Evolutionary conservation across 2,888 invertebrate genomes (phyloP), one percentile per base, ranked within the genome.

Genomic region (Watsonalla binaria): DNA sequence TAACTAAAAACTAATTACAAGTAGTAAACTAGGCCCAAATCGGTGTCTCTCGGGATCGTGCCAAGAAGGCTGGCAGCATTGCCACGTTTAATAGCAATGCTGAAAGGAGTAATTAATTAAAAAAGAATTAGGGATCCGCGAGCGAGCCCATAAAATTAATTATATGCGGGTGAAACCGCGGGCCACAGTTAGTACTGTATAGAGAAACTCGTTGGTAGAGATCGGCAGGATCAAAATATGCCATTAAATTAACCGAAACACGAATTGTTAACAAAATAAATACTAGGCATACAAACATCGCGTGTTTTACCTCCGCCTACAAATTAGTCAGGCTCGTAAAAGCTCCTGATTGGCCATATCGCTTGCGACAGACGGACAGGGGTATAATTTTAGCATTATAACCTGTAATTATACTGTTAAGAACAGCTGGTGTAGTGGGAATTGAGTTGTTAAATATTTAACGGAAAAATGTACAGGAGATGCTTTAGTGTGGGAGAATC

Each of bases 181-280:
- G n/a, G n/a, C n/a, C n/a, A n/a, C n/a, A n/a, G n/a, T n/a, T n/a
- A n/a, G n/a, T n/a, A n/a, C n/a, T 24, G 24, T 24, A 24, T 24
- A 24, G 24, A 24, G 24, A 24, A 24, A 24, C 24, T 24, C 24
- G 4, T 24, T 24, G 24, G 24, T 4, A 24, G 2, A 24, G 24
- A 24, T 24, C 24, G 24, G 24, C 24, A 24, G 24, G 24, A 24
- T 24, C 4, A 24, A 42, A 8, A 42, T 11, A 42, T 9, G 11
- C 6, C 5, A 11, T 9, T 11, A 8, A 42, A 8, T 42, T 11
- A 42, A 42, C 11, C 5, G 42, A 42, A 61, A 58, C 53, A 48
- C 59, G 52, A 52, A 51, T 46, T 50, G 33, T 37, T 37, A 37
- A 37, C 37, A 37, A 42, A 42, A 11, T 42, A 42, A 48, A 35